Evolutionary conservation across 23 tunicate genomes (phyloP), one percentile per base, ranked within the genome.

Genomic region (Phallusia fumigata): DNA sequence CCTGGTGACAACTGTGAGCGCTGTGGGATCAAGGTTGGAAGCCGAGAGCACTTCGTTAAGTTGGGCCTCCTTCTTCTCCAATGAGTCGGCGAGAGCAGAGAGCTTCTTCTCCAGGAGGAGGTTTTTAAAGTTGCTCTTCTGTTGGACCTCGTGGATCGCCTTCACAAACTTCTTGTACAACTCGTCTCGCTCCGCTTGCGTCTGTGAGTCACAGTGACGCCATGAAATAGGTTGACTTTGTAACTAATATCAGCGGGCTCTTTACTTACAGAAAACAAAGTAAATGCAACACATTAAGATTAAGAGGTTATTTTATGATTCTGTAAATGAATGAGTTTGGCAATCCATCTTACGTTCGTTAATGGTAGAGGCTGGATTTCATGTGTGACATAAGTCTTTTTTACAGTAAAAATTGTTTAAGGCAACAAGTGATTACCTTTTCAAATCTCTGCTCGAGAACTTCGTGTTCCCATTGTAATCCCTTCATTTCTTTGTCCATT

Each of bases 61-160:
- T 65, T 96, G 99, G 33, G 99, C 99, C 52, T 96, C 99, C 81
- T 96, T 96, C 97, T 96, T 96, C 76, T 96, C 99, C 76, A 96
- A 58, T 0, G 99, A 93, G 75, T 96, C 99, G 18, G 95, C 99
- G 8, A 96, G 90, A 34, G 96, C 90, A 31, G 92, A 76, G 52
- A 96, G 81, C 85, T 96, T 96, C 77, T 91, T 91, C 83, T 96
- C 99, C 52, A 96, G 88, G 22, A 96, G 85, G 35, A 96, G 87
- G 64, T 96, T 96, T 84, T 96, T 96, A 82, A 96, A 96, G 49
- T 90, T 91, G 80, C 93, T 88, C 88, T 96, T 96, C 64, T 96
- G 99, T 40, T 90, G 96, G 21, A 96, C 99, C 73, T 96, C 99
- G 64, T 96, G 96, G 50, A 96, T 91, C 78, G 99, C 99, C 75